These are phyloP conservation scores for Idaea biselata DNA, from an alignment of 2,888 invertebrate genomes.

Conservation along the genomic window DNA sequence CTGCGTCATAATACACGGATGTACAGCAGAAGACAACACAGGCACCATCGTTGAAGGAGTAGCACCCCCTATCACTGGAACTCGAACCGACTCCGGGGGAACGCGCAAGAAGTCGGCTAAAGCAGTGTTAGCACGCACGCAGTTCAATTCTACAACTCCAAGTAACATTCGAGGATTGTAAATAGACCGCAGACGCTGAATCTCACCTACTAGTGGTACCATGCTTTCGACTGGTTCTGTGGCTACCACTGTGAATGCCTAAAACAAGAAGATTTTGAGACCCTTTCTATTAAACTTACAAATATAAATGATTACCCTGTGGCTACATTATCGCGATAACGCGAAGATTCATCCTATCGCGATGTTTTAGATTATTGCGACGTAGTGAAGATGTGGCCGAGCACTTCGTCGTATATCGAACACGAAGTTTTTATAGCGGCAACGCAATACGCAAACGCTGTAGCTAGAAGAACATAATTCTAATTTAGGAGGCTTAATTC, in stretches of 20 bases:
- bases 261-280: slow-evolving; percentile 9
- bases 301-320: no score
- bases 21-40: slow-evolving; percentile 82
- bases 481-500: no score
- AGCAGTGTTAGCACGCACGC: slow-evolving; percentile 86
- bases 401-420: no score
- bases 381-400: no score
- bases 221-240: slow-evolving; percentile 84
- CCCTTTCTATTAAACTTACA: background rate
- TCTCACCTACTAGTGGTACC: slow-evolving; percentile 85
- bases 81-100: slow-evolving; percentile 81
- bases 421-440: no score
- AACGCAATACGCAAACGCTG: no score
- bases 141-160: slow-evolving; percentile 86
- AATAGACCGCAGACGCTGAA: slow-evolving; percentile 77
- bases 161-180: slow-evolving; percentile 71
- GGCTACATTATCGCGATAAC: no score
- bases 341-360: no score
- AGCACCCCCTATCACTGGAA: slow-evolving; percentile 86
- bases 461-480: no score
- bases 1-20: slow-evolving; percentile 73
- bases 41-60: slow-evolving; percentile 86
- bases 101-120: slow-evolving; percentile 83
- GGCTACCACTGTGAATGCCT: slow-evolving; percentile 68
- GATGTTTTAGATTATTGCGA: no score